Conservation (phyloP, 2,113 vertebrate species). For the Hypocryptadius cinnamomeus region DNA sequence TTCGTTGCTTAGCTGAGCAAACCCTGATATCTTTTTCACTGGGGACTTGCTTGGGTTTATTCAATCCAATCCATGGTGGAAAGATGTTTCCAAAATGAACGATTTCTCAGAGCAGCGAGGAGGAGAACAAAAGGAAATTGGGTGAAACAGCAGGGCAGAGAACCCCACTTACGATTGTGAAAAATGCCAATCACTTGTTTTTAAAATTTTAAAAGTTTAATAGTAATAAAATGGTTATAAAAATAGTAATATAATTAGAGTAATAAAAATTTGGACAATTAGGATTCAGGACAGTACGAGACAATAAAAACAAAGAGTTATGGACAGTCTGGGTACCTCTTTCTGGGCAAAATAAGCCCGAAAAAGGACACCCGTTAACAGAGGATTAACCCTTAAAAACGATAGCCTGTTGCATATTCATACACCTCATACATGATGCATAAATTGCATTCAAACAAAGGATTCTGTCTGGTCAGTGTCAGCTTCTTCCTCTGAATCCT, state of each 20-base stretch:
- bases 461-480: too few relatives aligned
- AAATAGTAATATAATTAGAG: background rate
- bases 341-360: too few relatives aligned
- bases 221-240: background rate
- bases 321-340: fast-evolving
- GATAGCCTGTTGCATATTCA: background rate
- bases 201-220: background rate
- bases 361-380: too few relatives aligned
- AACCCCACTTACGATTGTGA: background rate
- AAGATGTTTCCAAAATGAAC: fast-evolving
- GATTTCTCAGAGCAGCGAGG: background rate
- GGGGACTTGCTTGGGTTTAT: background rate
- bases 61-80: fast-evolving
- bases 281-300: background rate
- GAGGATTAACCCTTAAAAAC: background rate
- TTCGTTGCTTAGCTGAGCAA: background rate
- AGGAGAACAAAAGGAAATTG: background rate
- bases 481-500: too few relatives aligned
- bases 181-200: background rate
- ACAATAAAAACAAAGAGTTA: background rate
- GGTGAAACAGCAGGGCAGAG: background rate
- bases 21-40: background rate
- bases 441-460: too few relatives aligned
- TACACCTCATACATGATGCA: background rate
- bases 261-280: background rate